A percentile compares a stretch with the other conserved stretches of the same genome.
Evolutionary conservation across 1,140 invertebrate genomes (phyloP).

Genomic region (Danaus melanippus): DNA sequence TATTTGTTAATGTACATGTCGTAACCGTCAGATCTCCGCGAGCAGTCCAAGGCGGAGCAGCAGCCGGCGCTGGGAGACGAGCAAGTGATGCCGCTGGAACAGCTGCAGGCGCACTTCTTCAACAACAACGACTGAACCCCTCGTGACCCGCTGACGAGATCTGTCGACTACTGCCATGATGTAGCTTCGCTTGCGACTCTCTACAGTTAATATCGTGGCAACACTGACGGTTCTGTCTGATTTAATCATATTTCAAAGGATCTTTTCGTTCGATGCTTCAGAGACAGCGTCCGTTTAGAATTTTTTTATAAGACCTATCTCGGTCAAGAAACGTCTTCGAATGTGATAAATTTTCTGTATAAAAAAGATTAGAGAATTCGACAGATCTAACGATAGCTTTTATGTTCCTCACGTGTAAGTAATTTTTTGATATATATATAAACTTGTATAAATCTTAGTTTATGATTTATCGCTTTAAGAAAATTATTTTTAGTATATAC

Average conservation of each 20-base stretch:
- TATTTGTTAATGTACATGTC: not conserved
- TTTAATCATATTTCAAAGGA: too few relatives aligned
- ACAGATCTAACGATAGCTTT: not conserved
- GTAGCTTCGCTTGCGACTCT: too few relatives aligned
- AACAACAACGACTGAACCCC: conserved; percentile 19
- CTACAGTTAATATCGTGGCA: too few relatives aligned
- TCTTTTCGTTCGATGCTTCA: too few relatives aligned
- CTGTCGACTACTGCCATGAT: too few relatives aligned
- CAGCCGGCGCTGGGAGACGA: conserved; percentile 61
- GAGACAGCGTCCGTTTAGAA: too few relatives aligned
- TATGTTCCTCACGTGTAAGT: conserved; percentile 30
- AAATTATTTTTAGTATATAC: conserved; percentile 19
- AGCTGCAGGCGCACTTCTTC: conserved; percentile 48
- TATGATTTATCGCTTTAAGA: conserved; percentile 20
- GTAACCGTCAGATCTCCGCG: conserved; percentile 44
- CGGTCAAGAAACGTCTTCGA: too few relatives aligned
- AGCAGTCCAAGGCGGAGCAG: conserved; percentile 58
- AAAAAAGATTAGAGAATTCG: too few relatives aligned
- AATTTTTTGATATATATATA: conserved; percentile 21
- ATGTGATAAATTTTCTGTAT: too few relatives aligned
- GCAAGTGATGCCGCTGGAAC: conserved; percentile 50
- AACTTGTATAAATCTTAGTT: conserved; percentile 23
- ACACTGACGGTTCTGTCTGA: too few relatives aligned
- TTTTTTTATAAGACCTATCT: too few relatives aligned
- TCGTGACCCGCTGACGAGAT: not conserved